Evolutionary conservation across 2,113 vertebrate genomes (phyloP).

Genomic region (Sapayoa aenigma): DNA sequence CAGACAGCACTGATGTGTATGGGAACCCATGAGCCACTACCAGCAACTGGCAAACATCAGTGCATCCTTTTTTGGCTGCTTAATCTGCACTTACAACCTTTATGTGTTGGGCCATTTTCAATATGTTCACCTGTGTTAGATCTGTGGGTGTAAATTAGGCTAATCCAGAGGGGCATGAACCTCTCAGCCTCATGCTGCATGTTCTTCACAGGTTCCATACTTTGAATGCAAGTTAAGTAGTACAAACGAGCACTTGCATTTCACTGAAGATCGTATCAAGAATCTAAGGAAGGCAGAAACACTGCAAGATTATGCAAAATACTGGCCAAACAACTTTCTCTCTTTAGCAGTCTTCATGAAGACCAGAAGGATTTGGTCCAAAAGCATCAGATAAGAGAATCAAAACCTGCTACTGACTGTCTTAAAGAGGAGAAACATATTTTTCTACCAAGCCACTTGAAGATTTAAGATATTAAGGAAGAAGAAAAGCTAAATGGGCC

Average conservation of each 20-base stretch:
- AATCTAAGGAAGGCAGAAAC: not conserved
- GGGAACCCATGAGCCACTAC: not conserved
- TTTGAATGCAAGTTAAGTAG: not conserved
- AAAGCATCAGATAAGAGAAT: constrained; percentile 11
- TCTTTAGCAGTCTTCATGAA: not conserved
- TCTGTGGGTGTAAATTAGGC: not conserved
- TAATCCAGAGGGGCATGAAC: constrained; percentile 13
- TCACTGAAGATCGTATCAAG: not conserved
- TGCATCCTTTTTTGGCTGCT: not conserved
- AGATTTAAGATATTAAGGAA: constrained; percentile 36
- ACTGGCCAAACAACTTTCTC: not conserved
- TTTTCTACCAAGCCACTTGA: constrained; percentile 17
- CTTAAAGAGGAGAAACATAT: not conserved
- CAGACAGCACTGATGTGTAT: rapidly evolving
- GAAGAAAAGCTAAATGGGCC: constrained; percentile 52
- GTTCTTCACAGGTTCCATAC: not conserved
- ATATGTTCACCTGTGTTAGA: not conserved
- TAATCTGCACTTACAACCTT: not conserved
- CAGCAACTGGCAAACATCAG: not conserved
- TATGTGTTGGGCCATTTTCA: not conserved
- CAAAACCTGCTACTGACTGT: constrained; percentile 14
- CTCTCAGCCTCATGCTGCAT: not conserved
- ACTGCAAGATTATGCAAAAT: not conserved
- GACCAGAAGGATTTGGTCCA: constrained; percentile 20
- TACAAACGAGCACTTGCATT: not conserved